phyloP scores from a whole-genome alignment of 2,113 vertebrate genomes.

The Thamnaconus septentrionalis region DNA sequence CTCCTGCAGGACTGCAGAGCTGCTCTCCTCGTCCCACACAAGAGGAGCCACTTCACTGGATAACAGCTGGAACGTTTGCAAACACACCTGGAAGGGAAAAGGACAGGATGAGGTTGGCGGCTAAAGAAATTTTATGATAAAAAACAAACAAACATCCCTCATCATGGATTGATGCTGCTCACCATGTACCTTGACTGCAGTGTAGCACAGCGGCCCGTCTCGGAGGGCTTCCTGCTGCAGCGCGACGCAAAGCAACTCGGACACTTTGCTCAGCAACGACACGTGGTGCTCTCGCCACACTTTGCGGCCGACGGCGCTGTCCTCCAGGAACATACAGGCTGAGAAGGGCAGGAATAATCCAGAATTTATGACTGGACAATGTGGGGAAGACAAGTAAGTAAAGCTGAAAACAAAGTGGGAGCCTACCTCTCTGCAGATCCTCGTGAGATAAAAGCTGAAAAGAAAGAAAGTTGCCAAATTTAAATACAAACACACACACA shows the following conservation, averaged over 20 bases:
- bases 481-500: too few species aligned
- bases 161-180: not conserved
- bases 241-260: constrained; percentile 62
- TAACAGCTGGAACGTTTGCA: constrained; percentile 84
- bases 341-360: constrained; percentile 2
- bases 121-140: not conserved
- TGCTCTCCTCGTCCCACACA: constrained; percentile 62
- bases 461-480: not conserved
- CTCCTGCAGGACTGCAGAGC: constrained; percentile 52
- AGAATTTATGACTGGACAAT: not conserved
- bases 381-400: not conserved
- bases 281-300: constrained; percentile 66
- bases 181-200: constrained; percentile 79
- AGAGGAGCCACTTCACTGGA: constrained; percentile 70
- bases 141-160: not conserved
- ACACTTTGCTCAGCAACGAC: constrained; percentile 67
- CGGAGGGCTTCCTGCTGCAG: constrained; percentile 60
- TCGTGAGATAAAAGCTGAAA: constrained; percentile 67
- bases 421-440: constrained; percentile 74
- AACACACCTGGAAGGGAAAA: constrained; percentile 77
- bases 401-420: not conserved
- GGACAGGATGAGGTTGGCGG: not conserved
- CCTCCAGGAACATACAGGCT: constrained; percentile 86
- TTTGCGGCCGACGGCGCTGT: constrained; percentile 75
- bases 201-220: constrained; percentile 64